phyloP scores from a whole-genome alignment of 2,888 invertebrate species.

The Sinodicranocentrus sp. region DNA sequence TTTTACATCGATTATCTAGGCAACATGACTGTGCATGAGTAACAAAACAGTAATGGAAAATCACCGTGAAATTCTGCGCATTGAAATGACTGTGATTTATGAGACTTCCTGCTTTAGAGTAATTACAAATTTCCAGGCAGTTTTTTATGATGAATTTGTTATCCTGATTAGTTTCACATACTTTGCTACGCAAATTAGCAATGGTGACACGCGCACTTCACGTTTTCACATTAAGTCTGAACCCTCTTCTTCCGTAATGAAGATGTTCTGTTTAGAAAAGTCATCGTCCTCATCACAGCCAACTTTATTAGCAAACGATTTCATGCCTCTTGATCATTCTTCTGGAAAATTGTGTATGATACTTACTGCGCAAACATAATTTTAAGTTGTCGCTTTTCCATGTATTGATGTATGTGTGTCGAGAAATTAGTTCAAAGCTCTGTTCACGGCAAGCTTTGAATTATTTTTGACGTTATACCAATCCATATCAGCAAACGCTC shows the following conservation, averaged over 20 bases:
- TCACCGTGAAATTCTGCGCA: constrained; percentile 49
- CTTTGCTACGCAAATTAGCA: constrained; percentile 30
- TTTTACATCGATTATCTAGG: too few species aligned
- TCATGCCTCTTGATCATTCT: constrained; percentile 43
- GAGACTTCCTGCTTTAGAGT: background rate
- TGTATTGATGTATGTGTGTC: background rate
- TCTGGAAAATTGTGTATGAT: background rate
- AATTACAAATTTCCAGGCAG: constrained; percentile 1
- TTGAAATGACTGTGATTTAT: constrained; percentile 13
- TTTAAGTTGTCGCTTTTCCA: too few species aligned
- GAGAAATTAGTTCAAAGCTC: too few species aligned
- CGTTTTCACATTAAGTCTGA: background rate
- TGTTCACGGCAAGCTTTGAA: too few species aligned
- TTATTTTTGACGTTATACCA: too few species aligned
- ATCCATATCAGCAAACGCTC: too few species aligned
- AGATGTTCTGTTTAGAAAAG: background rate
- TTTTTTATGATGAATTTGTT: constrained; percentile 33
- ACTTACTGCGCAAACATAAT: background rate
- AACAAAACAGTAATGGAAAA: too few species aligned
- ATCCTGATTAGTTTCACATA: constrained; percentile 48
- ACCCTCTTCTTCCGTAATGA: background rate
- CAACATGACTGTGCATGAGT: too few species aligned
- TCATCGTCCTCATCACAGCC: background rate
- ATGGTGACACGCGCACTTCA: constrained; percentile 67
- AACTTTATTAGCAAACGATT: constrained; percentile 3